phyloP scores from a whole-genome alignment of 1,140 invertebrate species.

The Reticulitermes speratus region DNA sequence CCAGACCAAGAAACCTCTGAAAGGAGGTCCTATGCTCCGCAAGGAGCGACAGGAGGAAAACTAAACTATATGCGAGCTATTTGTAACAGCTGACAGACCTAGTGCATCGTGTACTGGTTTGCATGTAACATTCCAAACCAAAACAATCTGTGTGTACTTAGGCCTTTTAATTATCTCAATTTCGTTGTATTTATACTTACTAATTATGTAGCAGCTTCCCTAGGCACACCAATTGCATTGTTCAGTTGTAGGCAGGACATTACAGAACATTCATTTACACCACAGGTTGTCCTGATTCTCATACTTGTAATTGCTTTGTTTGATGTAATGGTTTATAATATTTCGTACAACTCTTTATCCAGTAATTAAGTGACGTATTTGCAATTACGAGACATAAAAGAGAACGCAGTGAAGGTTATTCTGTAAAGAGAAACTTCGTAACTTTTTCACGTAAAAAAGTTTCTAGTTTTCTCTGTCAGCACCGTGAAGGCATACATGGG shows the following conservation, averaged over 20 bases:
- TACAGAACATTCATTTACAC: not conserved
- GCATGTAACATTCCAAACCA: not conserved
- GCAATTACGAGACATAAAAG: too few species aligned
- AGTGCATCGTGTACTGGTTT: not conserved
- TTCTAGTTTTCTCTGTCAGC: too few species aligned
- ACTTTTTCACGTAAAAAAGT: too few species aligned
- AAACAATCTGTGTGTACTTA: not conserved
- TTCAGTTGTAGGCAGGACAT: not conserved
- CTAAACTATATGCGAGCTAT: too few species aligned
- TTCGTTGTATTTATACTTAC: not conserved
- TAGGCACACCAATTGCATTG: not conserved
- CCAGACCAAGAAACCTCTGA: too few species aligned
- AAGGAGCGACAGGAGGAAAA: too few species aligned
- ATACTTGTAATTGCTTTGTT: not conserved
- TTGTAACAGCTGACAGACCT: too few species aligned
- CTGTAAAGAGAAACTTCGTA: too few species aligned
- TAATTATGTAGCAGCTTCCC: not conserved
- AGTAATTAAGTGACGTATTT: too few species aligned
- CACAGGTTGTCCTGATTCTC: not conserved
- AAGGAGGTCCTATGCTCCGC: too few species aligned
- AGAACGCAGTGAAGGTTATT: too few species aligned
- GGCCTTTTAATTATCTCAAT: not conserved
- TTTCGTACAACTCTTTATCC: not conserved
- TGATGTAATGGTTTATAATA: not conserved
- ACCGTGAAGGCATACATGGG: too few species aligned